These are phyloP conservation scores for Melanotaenia parkinsoni DNA, from an alignment of 2,797 vertebrate species.

Conservation along the genomic window DNA sequence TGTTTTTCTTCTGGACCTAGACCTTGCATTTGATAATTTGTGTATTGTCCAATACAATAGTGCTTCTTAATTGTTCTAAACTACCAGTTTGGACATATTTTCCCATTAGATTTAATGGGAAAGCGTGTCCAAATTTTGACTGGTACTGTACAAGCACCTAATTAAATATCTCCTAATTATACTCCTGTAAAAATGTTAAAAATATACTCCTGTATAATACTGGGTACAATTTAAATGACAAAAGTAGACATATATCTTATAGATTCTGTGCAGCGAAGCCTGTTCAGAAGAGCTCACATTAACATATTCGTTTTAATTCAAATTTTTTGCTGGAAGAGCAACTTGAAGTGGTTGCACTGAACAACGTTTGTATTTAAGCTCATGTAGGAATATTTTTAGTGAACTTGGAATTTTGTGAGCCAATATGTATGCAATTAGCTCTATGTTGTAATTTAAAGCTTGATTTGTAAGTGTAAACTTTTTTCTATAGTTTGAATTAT, in stretches of 20 bases:
- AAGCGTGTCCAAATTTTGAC: too few species aligned
- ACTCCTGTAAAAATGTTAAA: not conserved
- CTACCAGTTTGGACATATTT: too few species aligned
- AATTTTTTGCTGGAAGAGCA: conserved; percentile 3
- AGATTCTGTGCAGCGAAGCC: conserved; percentile 30
- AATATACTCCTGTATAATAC: conserved; percentile 10
- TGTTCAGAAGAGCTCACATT: conserved; percentile 30
- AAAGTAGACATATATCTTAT: conserved; percentile 26
- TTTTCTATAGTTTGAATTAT: too few species aligned
- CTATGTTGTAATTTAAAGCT: too few species aligned
- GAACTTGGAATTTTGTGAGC: too few species aligned
- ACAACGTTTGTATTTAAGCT: conserved; percentile 9
- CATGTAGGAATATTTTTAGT: too few species aligned
- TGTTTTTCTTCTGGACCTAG: not conserved
- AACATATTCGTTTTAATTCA: conserved; percentile 11
- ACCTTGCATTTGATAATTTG: not conserved
- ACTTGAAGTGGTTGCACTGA: not conserved
- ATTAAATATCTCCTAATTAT: conserved; percentile 10
- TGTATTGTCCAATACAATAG: not conserved
- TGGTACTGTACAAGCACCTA: conserved; percentile 2
- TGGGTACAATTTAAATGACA: conserved; percentile 19
- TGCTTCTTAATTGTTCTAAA: conserved; percentile 3
- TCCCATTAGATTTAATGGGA: too few species aligned
- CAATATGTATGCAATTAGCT: too few species aligned
- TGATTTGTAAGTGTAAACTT: too few species aligned